Conservation (phyloP, 2,113 vertebrate species). For the Anhinga rufa region DNA sequence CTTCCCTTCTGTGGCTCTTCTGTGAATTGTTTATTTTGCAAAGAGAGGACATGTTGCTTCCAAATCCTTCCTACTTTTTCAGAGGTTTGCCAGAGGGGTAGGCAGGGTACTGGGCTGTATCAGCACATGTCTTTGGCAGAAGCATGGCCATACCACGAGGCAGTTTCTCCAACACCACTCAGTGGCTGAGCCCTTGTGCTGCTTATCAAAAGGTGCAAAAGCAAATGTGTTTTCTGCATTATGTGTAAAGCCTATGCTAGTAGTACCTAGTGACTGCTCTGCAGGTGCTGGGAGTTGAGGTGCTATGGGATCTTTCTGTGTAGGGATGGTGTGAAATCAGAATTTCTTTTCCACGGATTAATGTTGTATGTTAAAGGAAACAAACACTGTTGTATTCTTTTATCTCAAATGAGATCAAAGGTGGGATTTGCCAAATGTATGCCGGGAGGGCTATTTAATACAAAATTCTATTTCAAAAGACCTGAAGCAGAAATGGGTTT, state of each 20-base stretch:
- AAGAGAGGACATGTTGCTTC: neutral
- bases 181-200: neutral
- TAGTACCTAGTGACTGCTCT: neutral
- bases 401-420: neutral
- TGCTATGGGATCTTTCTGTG: neutral
- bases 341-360: neutral
- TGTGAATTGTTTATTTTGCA: slow-evolving; percentile 12
- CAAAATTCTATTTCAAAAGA: neutral
- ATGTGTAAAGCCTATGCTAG: neutral
- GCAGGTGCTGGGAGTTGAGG: neutral
- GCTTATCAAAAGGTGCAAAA: neutral
- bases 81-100: neutral
- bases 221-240: neutral
- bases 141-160: neutral
- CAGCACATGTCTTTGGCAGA: neutral
- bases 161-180: neutral
- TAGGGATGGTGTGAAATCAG: neutral
- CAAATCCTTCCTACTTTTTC: neutral
- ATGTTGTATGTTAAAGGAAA: neutral
- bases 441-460: neutral
- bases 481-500: neutral
- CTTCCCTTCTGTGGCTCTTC: slow-evolving; percentile 14
- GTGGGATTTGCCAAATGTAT: neutral
- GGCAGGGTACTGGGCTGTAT: neutral
- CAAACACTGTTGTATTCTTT: neutral